These are phyloP conservation scores for Eurosta solidaginis DNA, from an alignment of 1,140 invertebrate species.

Conservation along the genomic window DNA sequence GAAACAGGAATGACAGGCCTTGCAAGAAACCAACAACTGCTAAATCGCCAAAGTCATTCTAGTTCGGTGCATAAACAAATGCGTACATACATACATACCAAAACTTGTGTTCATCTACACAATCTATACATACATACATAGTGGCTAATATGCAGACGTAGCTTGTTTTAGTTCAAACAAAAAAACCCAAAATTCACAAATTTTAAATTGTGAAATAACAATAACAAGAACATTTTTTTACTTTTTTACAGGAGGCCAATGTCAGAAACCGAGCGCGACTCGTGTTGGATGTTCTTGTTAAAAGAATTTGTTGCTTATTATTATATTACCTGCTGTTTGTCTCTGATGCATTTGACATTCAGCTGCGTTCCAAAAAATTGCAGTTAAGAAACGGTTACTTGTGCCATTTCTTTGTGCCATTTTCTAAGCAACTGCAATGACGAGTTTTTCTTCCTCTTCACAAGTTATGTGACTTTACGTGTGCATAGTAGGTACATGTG, in stretches of 20 bases:
- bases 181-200: background rate
- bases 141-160: too few relatives aligned
- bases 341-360: background rate
- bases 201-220: background rate
- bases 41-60: background rate
- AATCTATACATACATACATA: too few relatives aligned
- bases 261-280: background rate
- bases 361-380: constrained; percentile 5
- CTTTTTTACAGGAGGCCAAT: background rate
- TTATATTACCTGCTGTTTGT: background rate
- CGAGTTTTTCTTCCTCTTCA: background rate
- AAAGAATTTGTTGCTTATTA: background rate
- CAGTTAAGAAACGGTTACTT: constrained; percentile 12
- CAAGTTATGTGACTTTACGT: background rate
- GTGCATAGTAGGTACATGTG: background rate
- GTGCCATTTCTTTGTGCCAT: constrained; percentile 14
- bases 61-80: background rate
- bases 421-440: background rate
- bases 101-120: background rate
- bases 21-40: background rate
- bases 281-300: background rate
- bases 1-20: constrained; percentile 14
- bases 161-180: too few relatives aligned
- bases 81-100: background rate
- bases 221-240: background rate